phyloP scores from a whole-genome alignment of 2,113 vertebrate genomes.

The Anhinga rufa region DNA sequence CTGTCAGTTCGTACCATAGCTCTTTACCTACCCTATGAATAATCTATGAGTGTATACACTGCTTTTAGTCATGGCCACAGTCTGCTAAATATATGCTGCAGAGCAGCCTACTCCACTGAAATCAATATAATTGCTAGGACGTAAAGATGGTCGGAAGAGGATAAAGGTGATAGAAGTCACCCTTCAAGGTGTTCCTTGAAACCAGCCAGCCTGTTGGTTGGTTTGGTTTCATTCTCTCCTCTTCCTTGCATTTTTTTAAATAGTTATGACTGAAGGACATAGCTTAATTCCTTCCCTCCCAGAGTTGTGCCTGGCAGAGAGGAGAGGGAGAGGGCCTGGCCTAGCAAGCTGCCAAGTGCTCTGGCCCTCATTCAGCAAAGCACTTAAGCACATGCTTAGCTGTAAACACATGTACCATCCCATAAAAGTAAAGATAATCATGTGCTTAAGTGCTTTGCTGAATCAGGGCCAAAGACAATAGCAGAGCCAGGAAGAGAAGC shows the following conservation, averaged over 20 bases:
- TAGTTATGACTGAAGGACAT: not conserved
- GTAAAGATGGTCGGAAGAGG: not conserved
- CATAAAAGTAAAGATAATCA: slow-evolving; percentile 66
- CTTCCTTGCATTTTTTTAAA: not conserved
- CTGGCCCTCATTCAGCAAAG: slow-evolving; percentile 53
- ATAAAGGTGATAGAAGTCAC: not conserved
- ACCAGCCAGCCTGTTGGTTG: rapidly evolving
- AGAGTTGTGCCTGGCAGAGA: rapidly evolving
- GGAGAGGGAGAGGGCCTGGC: not conserved
- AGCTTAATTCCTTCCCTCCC: not conserved
- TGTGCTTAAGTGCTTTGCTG: slow-evolving; percentile 66
- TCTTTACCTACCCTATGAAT: not conserved
- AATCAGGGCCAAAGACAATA: slow-evolving; percentile 68
- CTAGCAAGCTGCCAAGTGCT: not conserved
- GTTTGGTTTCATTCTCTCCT: not conserved
- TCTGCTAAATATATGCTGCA: not conserved
- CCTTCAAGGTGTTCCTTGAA: not conserved
- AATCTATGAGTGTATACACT: not conserved
- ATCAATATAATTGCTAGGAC: not conserved
- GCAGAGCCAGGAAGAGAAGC: slow-evolving; percentile 58
- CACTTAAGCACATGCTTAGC: slow-evolving; percentile 66
- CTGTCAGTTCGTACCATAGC: not conserved
- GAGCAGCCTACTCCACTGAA: not conserved
- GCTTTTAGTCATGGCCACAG: not conserved
- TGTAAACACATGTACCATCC: slow-evolving; percentile 67